Evolutionary conservation across 1,140 invertebrate species (phyloP).

Genomic region (Drosophila ananassae): DNA sequence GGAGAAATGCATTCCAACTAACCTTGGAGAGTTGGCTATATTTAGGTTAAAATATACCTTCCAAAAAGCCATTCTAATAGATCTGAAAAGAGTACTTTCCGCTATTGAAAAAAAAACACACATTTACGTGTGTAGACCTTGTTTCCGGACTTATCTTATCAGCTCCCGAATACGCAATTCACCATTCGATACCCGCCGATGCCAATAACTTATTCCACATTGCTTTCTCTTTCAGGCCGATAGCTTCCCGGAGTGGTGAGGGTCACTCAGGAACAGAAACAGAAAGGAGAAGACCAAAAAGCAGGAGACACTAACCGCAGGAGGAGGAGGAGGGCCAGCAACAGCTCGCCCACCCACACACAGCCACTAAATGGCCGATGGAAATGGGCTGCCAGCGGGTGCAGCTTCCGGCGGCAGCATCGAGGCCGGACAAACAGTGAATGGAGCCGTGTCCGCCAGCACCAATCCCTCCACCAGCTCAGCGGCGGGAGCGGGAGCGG

Average conservation of each 20-base stretch:
- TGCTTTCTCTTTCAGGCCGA: slow-evolving; percentile 37
- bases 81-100: neutral
- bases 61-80: too few species aligned
- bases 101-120: slow-evolving; percentile 1
- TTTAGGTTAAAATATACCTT: neutral
- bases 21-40: neutral
- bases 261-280: slow-evolving; percentile 18
- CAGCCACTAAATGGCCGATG: slow-evolving; percentile 79
- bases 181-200: slow-evolving; percentile 24
- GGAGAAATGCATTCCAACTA: slow-evolving; percentile 2
- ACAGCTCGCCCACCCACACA: slow-evolving; percentile 21
- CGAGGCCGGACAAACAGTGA: slow-evolving; percentile 57
- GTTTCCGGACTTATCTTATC: slow-evolving; percentile 33
- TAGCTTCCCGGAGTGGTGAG: slow-evolving; percentile 15
- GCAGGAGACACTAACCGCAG: slow-evolving; percentile 1
- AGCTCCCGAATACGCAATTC: slow-evolving; percentile 31
- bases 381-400: slow-evolving; percentile 78
- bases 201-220: slow-evolving; percentile 11
- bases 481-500: slow-evolving; percentile 29
- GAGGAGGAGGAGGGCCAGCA: slow-evolving; percentile 24
- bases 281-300: slow-evolving; percentile 5
- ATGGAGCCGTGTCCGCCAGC: slow-evolving; percentile 30
- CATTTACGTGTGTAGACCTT: slow-evolving; percentile 12
- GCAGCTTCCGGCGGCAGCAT: slow-evolving; percentile 65
- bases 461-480: slow-evolving; percentile 21